Evolutionary conservation across 2,888 invertebrate species (phyloP).

Genomic region (Syrista parreyssii): DNA sequence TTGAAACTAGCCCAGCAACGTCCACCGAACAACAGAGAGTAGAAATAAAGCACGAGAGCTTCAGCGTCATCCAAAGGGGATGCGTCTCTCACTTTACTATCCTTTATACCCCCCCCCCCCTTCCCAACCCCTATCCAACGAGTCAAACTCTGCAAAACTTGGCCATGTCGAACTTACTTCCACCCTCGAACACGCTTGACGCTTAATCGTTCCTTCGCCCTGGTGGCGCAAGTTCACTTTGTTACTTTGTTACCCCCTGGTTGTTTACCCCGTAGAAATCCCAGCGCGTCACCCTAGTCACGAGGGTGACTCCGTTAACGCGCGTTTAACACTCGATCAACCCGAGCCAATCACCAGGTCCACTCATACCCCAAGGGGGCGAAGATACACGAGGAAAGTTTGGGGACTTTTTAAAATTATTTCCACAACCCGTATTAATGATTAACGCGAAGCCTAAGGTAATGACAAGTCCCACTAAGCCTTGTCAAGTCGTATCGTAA

Average conservation of each 20-base stretch:
- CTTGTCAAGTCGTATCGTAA: slow-evolving; percentile 37
- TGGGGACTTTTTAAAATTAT: background rate
- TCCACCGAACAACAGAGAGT: background rate
- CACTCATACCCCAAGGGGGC: background rate
- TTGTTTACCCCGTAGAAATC: background rate
- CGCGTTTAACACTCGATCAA: background rate
- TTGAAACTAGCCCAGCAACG: background rate
- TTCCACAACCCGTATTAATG: background rate
- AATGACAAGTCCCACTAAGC: background rate
- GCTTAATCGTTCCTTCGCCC: background rate
- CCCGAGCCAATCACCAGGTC: background rate
- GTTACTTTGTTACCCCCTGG: background rate
- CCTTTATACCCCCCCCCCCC: background rate
- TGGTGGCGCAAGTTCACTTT: background rate
- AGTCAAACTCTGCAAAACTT: background rate
- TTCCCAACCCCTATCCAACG: background rate
- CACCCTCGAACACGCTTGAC: background rate
- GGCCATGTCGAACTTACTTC: background rate
- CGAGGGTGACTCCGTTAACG: background rate
- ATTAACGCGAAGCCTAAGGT: background rate
- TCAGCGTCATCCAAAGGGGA: background rate
- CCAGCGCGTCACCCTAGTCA: background rate
- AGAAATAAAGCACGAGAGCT: background rate
- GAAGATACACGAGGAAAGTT: background rate
- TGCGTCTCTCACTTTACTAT: background rate